Evolutionary conservation across 2,888 invertebrate species (phyloP).

Genomic region (Lydus trimaculatus): DNA sequence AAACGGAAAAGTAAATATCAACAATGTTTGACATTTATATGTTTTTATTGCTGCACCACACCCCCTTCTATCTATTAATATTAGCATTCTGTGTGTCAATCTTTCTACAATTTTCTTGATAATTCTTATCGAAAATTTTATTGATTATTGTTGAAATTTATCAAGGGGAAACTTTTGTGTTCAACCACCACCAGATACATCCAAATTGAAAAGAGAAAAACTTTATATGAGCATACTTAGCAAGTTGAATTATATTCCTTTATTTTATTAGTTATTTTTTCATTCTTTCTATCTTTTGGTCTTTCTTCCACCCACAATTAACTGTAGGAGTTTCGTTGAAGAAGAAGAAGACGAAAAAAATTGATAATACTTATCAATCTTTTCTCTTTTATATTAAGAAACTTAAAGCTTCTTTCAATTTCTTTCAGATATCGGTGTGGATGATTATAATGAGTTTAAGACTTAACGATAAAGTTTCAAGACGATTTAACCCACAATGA

Average conservation of each 20-base stretch:
- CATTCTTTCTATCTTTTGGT: too few species aligned
- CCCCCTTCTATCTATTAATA: too few species aligned
- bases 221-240: conserved; percentile 31
- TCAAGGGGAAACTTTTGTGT: conserved; percentile 23
- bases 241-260: conserved; percentile 27
- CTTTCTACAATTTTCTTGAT: too few species aligned
- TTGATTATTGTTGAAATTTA: conserved; percentile 27
- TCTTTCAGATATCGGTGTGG: conserved; percentile 20
- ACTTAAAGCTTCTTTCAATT: conserved; percentile 15
- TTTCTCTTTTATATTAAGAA: conserved; percentile 22
- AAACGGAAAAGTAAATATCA: conserved; percentile 3
- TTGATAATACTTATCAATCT: conserved; percentile 8
- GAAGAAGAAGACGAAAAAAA: background rate
- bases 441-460: conserved; percentile 46
- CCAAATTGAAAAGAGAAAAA: conserved; percentile 12
- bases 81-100: background rate
- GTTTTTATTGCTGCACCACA: background rate
- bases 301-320: background rate
- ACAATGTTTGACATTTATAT: conserved; percentile 3
- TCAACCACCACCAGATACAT: background rate
- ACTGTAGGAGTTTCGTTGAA: background rate
- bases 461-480: conserved; percentile 46
- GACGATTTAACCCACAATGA: conserved; percentile 42
- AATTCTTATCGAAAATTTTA: conserved; percentile 3
- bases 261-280: background rate